phyloP scores from a whole-genome alignment of 2,113 vertebrate species.

The Turnix velox region DNA sequence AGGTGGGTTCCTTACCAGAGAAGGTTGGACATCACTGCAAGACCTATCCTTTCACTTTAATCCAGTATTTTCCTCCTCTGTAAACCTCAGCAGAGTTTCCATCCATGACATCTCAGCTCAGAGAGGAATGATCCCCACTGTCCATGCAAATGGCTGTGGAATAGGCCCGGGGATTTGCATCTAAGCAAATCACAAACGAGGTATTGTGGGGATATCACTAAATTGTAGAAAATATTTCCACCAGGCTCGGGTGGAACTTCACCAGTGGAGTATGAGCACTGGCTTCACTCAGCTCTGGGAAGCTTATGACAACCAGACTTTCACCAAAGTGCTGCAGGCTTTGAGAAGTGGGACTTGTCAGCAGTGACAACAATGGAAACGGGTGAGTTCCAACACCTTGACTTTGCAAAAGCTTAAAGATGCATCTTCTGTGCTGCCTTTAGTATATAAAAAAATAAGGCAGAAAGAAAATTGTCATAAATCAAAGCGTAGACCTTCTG shows the following conservation, averaged over 20 bases:
- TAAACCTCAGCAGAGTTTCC: background rate
- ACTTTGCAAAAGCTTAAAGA: background rate
- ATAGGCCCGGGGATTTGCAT: slow-evolving; percentile 53
- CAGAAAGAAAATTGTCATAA: too few relatives aligned
- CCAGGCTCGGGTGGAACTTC: background rate
- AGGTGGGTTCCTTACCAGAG: background rate
- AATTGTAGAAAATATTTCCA: background rate
- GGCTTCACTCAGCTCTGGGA: background rate
- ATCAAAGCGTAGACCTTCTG: too few relatives aligned
- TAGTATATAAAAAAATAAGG: too few relatives aligned
- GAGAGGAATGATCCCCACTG: background rate
- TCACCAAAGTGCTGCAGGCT: background rate
- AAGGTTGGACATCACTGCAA: background rate
- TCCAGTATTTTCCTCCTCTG: background rate
- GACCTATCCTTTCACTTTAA: background rate
- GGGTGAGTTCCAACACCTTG: slow-evolving; percentile 25
- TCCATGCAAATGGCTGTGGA: slow-evolving; percentile 54
- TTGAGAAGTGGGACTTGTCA: background rate
- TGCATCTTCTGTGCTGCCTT: too few relatives aligned
- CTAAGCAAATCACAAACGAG: slow-evolving; percentile 49
- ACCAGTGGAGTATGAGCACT: background rate
- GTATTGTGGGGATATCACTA: background rate
- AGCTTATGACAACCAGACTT: background rate
- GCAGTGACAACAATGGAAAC: slow-evolving; percentile 35
- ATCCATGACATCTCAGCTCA: background rate